Percentiles rank a stretch among this genome's conserved stretches.
Conservation (phyloP, 1,140 invertebrate species). For the Bombus sibiricus region DNA sequence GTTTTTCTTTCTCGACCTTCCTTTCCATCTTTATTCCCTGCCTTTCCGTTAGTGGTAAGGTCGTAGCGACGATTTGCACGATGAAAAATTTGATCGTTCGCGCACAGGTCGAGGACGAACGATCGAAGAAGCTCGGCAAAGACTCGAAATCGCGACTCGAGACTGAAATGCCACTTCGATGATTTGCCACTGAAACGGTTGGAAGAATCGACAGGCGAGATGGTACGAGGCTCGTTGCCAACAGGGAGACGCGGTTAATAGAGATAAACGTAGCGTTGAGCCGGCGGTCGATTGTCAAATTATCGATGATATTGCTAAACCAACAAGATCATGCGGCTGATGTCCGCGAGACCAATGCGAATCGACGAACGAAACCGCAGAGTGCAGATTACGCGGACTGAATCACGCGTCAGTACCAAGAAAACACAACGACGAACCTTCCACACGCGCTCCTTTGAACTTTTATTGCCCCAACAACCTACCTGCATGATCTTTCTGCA, state of each 20-base stretch:
- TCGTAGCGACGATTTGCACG: neutral
- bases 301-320: slow-evolving; percentile 80
- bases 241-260: slow-evolving; percentile 62
- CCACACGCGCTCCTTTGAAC: slow-evolving; percentile 47
- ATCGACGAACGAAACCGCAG: slow-evolving; percentile 68
- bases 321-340: slow-evolving; percentile 73
- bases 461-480: slow-evolving; percentile 45
- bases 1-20: neutral
- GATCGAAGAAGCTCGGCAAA: slow-evolving; percentile 1
- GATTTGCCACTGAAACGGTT: neutral
- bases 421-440: slow-evolving; percentile 41
- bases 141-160: neutral
- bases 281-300: slow-evolving; percentile 77
- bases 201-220: neutral
- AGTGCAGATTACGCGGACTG: slow-evolving; percentile 61
- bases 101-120: neutral
- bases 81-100: neutral
- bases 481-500: slow-evolving; percentile 30
- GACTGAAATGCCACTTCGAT: neutral
- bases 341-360: slow-evolving; percentile 55
- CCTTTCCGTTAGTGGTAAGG: neutral
- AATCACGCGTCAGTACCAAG: slow-evolving; percentile 46
- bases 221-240: slow-evolving; percentile 3
- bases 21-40: neutral
- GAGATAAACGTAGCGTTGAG: slow-evolving; percentile 68